phyloP scores from a whole-genome alignment of 2,113 vertebrate species.

The Aleadryas rufinucha region DNA sequence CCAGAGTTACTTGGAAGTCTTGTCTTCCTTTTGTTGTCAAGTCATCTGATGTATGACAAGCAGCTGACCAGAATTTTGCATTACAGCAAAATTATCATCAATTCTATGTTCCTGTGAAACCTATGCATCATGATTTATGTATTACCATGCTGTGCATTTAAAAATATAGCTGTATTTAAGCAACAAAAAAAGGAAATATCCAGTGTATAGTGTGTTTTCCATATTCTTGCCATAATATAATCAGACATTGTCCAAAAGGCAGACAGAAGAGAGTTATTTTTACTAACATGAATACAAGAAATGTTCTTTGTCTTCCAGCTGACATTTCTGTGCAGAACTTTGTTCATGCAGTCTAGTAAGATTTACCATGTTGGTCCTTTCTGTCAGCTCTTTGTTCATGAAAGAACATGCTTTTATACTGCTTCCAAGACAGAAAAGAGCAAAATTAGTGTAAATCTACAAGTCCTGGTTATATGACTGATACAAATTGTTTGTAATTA shows the following conservation, averaged over 20 bases:
- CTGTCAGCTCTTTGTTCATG: constrained; percentile 9
- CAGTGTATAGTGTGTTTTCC: not conserved
- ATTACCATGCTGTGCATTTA: not conserved
- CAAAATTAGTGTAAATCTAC: not conserved
- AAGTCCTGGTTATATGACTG: not conserved
- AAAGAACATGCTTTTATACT: not conserved
- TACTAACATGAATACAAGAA: not conserved
- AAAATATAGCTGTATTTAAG: not conserved
- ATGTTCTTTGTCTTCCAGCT: constrained; percentile 3
- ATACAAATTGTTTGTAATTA: not conserved
- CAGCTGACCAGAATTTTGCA: not conserved
- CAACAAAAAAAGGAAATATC: not conserved
- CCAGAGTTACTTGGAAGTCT: not conserved
- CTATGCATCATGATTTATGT: not conserved
- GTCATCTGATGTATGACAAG: not conserved
- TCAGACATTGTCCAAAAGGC: constrained; percentile 13
- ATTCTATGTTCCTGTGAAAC: not conserved
- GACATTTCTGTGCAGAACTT: constrained; percentile 15
- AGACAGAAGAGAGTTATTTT: constrained; percentile 24
- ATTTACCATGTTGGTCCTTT: not conserved
- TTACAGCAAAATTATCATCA: not conserved
- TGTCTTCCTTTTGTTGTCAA: not conserved
- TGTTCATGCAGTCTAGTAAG: not conserved
- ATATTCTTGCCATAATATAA: not conserved
- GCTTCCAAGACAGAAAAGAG: not conserved